Percentiles rank a stretch among this genome's conserved stretches.
Evolutionary conservation across 2,888 invertebrate genomes (phyloP).

Genomic region (Drosophila tripunctata): DNA sequence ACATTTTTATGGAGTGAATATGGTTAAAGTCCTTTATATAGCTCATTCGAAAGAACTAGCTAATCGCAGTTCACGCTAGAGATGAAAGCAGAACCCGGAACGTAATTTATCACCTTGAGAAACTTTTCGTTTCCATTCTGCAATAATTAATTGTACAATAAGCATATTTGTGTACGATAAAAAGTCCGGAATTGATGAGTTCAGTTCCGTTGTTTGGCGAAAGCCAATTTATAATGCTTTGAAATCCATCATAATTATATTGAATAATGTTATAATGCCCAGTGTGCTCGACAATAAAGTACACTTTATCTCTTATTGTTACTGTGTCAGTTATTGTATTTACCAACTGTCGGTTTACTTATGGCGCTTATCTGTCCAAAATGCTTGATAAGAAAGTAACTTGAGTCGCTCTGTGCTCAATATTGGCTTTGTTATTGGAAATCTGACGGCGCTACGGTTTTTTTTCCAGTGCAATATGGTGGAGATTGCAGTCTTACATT

Average conservation of each 20-base stretch:
- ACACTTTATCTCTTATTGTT: conserved; percentile 48
- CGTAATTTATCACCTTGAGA: not conserved
- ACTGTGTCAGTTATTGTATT: conserved; percentile 37
- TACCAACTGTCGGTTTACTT: conserved; percentile 25
- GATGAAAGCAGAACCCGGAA: too few relatives aligned
- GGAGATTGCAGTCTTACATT: conserved; percentile 18
- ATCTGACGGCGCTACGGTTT: conserved; percentile 33
- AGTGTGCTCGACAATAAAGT: conserved; percentile 41
- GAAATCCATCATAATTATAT: conserved; percentile 62
- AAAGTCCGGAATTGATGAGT: conserved; percentile 13
- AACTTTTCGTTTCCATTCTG: not conserved
- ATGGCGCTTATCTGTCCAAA: conserved; percentile 41
- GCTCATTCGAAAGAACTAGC: too few relatives aligned
- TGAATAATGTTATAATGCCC: conserved; percentile 46
- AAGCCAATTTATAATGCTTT: conserved; percentile 7
- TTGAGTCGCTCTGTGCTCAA: conserved; percentile 6
- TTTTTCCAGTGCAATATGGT: conserved; percentile 24
- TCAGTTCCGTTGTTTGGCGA: conserved; percentile 9
- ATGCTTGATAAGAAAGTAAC: conserved; percentile 36
- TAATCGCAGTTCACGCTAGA: too few relatives aligned
- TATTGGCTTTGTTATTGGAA: conserved; percentile 14
- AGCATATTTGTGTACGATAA: not conserved
- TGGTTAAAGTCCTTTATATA: too few relatives aligned
- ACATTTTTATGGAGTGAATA: too few relatives aligned
- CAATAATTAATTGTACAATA: conserved; percentile 3